Evolutionary conservation across 2,113 vertebrate genomes (phyloP).

Genomic region (Perca flavescens): DNA sequence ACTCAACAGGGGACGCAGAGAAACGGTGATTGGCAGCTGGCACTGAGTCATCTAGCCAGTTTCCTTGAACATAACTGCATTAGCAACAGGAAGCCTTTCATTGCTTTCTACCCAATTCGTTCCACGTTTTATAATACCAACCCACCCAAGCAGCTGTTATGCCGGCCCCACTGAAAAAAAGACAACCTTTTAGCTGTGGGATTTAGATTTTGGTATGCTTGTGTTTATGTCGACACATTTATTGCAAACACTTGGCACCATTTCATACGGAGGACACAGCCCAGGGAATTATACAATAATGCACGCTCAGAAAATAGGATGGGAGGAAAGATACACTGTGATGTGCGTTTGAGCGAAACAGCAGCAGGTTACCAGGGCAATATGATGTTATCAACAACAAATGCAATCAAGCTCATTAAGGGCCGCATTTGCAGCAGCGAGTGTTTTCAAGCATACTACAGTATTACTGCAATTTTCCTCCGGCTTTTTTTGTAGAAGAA

Average conservation of each 20-base stretch:
- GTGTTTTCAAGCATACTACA: conserved; percentile 25
- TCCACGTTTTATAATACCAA: background rate
- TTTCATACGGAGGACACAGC: conserved; percentile 28
- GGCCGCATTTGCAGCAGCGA: conserved; percentile 10
- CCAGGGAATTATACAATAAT: conserved; percentile 5
- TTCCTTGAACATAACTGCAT: conserved; percentile 29
- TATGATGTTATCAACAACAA: conserved; percentile 49
- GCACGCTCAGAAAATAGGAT: background rate
- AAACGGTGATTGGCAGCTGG: conserved; percentile 32
- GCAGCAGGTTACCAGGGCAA: conserved; percentile 29
- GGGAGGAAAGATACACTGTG: background rate
- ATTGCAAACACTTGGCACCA: conserved; percentile 44
- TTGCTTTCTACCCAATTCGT: background rate
- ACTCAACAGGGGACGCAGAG: conserved; percentile 14
- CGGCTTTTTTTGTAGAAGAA: conserved; percentile 6
- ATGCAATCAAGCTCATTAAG: conserved; percentile 61
- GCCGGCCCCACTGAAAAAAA: conserved; percentile 23
- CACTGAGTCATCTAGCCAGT: background rate
- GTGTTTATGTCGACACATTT: conserved; percentile 34
- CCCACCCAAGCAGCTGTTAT: conserved; percentile 14
- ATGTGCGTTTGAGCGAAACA: conserved; percentile 25
- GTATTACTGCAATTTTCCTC: conserved; percentile 16
- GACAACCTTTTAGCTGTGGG: conserved; percentile 33
- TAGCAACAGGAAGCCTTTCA: conserved; percentile 4
- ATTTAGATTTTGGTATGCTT: conserved; percentile 46